Evolutionary conservation across 2,113 vertebrate species (phyloP).

Genomic region (Zingel zingel): DNA sequence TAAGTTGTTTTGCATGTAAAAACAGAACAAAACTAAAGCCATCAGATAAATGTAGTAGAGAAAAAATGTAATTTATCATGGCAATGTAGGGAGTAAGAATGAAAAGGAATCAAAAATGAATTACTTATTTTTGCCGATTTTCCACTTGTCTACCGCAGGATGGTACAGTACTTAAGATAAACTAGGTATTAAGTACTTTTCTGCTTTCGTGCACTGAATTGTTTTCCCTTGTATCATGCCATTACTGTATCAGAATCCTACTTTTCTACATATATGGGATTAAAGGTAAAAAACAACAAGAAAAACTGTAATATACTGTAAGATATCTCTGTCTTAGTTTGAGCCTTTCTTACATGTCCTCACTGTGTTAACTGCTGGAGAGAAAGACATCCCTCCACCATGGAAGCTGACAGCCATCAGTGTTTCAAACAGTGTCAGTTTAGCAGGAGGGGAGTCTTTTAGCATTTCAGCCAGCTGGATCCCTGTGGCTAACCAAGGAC

Average conservation of each 20-base stretch:
- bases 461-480: slow-evolving; percentile 39
- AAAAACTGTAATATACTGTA: neutral
- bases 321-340: neutral
- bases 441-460: slow-evolving; percentile 26
- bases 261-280: neutral
- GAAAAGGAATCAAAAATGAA: neutral
- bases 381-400: slow-evolving; percentile 4
- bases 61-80: neutral
- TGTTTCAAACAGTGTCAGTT: slow-evolving; percentile 34
- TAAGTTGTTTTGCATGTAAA: neutral
- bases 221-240: neutral
- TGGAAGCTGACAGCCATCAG: slow-evolving; percentile 25
- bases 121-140: neutral
- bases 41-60: neutral
- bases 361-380: neutral
- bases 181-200: neutral
- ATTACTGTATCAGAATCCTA: neutral
- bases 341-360: neutral
- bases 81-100: neutral
- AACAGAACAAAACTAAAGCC: neutral
- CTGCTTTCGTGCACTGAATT: neutral
- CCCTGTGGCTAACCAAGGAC: slow-evolving; percentile 39
- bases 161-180: neutral
- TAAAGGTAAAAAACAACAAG: neutral
- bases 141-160: neutral